phyloP scores from a whole-genome alignment of 2,113 vertebrate species.

The Agapornis roseicollis region DNA sequence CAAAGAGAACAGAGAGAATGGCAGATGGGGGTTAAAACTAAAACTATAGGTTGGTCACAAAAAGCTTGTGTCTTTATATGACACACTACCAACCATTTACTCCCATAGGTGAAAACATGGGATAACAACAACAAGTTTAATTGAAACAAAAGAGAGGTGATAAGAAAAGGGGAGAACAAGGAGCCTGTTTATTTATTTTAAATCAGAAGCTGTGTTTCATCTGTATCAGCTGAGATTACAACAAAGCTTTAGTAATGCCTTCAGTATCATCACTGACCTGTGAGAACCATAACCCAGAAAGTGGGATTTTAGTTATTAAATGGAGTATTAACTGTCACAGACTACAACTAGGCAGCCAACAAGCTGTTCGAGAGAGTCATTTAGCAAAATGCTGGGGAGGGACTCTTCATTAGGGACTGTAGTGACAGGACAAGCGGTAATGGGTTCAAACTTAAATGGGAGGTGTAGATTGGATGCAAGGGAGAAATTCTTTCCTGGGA shows the following conservation, averaged over 20 bases:
- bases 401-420: no score
- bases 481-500: no score
- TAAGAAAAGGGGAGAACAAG: neutral
- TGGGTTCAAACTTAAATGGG: fast-evolving
- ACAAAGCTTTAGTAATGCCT: neutral
- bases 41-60: neutral
- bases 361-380: neutral
- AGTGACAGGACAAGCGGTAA: no score
- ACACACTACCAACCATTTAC: neutral
- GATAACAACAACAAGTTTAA: neutral
- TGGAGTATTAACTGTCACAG: neutral
- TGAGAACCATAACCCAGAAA: neutral
- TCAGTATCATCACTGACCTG: neutral
- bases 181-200: neutral
- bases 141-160: neutral
- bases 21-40: neutral
- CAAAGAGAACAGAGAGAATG: neutral
- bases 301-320: neutral
- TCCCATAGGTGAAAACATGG: neutral
- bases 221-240: neutral
- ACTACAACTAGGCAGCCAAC: neutral
- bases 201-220: neutral
- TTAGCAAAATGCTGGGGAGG: neutral
- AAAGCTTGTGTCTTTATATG: neutral
- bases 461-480: no score